A percentile compares a stretch with the other conserved stretches of the same genome.
These are phyloP conservation scores for Odontomachus brunneus DNA, from an alignment of 1,140 invertebrate species.

Conservation along the genomic window DNA sequence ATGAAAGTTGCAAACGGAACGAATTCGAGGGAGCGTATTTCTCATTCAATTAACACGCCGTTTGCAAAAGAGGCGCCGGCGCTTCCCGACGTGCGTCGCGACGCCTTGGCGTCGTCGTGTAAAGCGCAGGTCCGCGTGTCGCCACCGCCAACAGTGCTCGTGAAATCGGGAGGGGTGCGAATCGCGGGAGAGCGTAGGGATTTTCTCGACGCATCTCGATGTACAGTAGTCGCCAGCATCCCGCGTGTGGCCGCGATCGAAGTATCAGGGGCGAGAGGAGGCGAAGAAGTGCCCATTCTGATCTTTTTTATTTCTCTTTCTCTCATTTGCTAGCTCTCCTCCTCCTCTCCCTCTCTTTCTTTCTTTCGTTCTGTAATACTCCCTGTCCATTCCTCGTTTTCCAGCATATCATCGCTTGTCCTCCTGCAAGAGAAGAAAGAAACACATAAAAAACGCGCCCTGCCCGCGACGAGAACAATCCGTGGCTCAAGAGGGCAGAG, in stretches of 20 bases:
- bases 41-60: no score
- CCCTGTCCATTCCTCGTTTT: background rate
- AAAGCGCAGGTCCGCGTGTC: no score
- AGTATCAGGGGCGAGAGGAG: constrained; percentile 54
- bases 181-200: constrained; percentile 34
- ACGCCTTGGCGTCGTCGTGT: no score
- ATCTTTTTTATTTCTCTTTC: background rate
- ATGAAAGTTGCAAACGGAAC: no score
- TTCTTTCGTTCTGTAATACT: constrained; percentile 30
- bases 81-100: no score
- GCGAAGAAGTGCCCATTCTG: constrained; percentile 9
- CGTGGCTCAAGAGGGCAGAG: background rate
- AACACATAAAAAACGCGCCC: constrained; percentile 2
- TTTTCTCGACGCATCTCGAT: constrained; percentile 59
- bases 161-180: no score
- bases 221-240: constrained; percentile 75
- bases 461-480: background rate
- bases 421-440: constrained; percentile 9
- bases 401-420: background rate
- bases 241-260: constrained; percentile 73
- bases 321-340: background rate
- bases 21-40: no score
- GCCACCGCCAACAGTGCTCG: no score
- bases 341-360: constrained; percentile 1
- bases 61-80: no score